These are phyloP conservation scores for Urophycis tenuis DNA, from an alignment of 2,797 vertebrate species.

Conservation along the genomic window DNA sequence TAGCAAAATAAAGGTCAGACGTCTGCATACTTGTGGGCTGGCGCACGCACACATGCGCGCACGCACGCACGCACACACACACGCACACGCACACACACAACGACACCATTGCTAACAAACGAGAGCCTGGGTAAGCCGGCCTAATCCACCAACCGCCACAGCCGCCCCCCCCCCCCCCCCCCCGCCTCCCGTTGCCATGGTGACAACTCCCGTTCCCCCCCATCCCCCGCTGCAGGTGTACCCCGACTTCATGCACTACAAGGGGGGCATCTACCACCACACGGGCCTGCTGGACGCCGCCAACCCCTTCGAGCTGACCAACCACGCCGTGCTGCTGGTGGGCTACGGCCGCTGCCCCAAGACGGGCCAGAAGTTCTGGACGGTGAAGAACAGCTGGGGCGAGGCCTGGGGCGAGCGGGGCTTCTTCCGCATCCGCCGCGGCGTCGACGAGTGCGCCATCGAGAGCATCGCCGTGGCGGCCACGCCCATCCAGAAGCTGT, in stretches of 20 bases:
- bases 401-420: slow-evolving; percentile 81
- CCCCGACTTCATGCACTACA: slow-evolving; percentile 82
- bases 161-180: too few species aligned
- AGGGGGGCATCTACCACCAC: slow-evolving; percentile 89
- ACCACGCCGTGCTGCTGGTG: slow-evolving; percentile 90
- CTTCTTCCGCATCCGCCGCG: slow-evolving; percentile 89
- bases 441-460: slow-evolving; percentile 84
- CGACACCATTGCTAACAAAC: too few species aligned
- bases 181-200: not conserved
- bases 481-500: slow-evolving; percentile 78
- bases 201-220: not conserved
- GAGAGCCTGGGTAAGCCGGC: not conserved
- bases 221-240: too few species aligned
- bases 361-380: slow-evolving; percentile 84
- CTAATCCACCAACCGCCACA: not conserved
- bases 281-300: slow-evolving; percentile 75
- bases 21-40: not conserved
- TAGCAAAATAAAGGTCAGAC: too few species aligned
- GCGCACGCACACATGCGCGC: too few species aligned
- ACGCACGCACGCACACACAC: too few species aligned
- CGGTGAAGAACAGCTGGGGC: slow-evolving; percentile 97
- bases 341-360: slow-evolving; percentile 79
- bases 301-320: slow-evolving; percentile 93
- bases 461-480: slow-evolving; percentile 86
- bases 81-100: too few species aligned